phyloP scores from a whole-genome alignment of 2,888 invertebrate genomes.

The Macaria liturata region DNA sequence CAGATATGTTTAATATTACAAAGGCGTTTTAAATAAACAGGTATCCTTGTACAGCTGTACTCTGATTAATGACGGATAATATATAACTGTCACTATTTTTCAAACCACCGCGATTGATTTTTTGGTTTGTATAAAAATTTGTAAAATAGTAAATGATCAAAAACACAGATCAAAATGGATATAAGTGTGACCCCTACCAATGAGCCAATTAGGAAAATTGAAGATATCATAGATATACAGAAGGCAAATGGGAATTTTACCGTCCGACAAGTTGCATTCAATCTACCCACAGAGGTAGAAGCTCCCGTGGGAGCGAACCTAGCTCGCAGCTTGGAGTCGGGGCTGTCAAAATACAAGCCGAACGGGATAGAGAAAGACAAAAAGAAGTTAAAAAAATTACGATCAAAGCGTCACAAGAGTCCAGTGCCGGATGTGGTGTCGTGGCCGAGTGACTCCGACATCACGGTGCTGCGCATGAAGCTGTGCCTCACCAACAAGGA shows the following conservation, averaged over 20 bases:
- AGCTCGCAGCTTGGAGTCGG: slow-evolving; percentile 61
- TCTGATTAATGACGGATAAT: no score
- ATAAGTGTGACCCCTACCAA: slow-evolving; percentile 36
- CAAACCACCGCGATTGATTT: slow-evolving; percentile 48
- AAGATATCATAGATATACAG: slow-evolving; percentile 74
- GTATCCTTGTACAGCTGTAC: no score
- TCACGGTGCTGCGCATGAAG: slow-evolving; percentile 82
- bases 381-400: slow-evolving; percentile 53
- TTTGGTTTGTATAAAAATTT: slow-evolving; percentile 45
- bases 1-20: no score
- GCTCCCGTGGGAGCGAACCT: slow-evolving; percentile 52
- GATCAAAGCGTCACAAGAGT: slow-evolving; percentile 50
- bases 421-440: slow-evolving; percentile 62
- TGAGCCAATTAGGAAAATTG: slow-evolving; percentile 66
- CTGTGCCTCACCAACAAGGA: slow-evolving; percentile 55
- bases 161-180: slow-evolving; percentile 51
- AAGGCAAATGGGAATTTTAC: slow-evolving; percentile 66
- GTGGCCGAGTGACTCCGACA: slow-evolving; percentile 84
- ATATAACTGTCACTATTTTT: slow-evolving; percentile 27
- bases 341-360: slow-evolving; percentile 50
- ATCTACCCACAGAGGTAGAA: slow-evolving; percentile 54
- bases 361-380: slow-evolving; percentile 47
- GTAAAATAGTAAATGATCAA: slow-evolving; percentile 45
- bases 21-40: no score
- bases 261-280: slow-evolving; percentile 64